Evolutionary conservation across 53 echinoderm and acorn worm species (phyloP).

Genomic region (Astropecten irregularis): DNA sequence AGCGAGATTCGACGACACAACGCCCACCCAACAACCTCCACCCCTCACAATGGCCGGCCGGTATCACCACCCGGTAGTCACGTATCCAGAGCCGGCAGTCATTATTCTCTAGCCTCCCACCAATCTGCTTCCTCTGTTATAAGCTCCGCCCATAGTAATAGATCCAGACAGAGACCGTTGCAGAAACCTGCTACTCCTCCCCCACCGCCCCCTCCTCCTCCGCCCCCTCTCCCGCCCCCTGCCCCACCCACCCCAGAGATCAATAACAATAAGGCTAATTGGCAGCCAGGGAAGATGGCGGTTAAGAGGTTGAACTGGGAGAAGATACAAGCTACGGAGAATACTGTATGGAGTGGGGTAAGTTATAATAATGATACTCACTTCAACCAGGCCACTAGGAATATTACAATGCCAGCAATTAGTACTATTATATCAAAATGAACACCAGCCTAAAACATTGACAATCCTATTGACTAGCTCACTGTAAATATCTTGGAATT

Average conservation of each 20-base stretch:
- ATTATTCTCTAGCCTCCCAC: background rate
- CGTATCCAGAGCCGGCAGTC: slow-evolving; percentile 24
- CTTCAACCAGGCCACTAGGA: background rate
- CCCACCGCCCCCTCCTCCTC: slow-evolving; percentile 71
- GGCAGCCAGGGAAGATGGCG: slow-evolving; percentile 72
- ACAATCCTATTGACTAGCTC: too few species aligned
- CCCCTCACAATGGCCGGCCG: slow-evolving; percentile 1
- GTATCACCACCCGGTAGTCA: slow-evolving; percentile 16
- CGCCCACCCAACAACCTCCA: background rate
- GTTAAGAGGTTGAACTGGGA: slow-evolving; percentile 98
- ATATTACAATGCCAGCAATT: background rate
- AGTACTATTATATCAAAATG: background rate
- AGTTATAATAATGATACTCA: too few species aligned
- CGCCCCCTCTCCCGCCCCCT: slow-evolving; percentile 66
- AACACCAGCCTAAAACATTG: too few species aligned
- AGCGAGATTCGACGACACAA: background rate
- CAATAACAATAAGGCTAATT: slow-evolving; percentile 50
- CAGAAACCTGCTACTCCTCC: slow-evolving; percentile 54
- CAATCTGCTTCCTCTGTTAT: slow-evolving; percentile 25
- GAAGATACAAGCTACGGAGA: slow-evolving; percentile 93
- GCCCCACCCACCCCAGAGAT: slow-evolving; percentile 61
- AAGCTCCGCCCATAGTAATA: background rate
- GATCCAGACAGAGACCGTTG: background rate
- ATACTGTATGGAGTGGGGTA: slow-evolving; percentile 98
- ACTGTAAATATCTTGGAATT: too few species aligned